Base-by-base conservation (phyloP, 2,113 vertebrate genomes). In the Saccopteryx bilineata region DNA sequence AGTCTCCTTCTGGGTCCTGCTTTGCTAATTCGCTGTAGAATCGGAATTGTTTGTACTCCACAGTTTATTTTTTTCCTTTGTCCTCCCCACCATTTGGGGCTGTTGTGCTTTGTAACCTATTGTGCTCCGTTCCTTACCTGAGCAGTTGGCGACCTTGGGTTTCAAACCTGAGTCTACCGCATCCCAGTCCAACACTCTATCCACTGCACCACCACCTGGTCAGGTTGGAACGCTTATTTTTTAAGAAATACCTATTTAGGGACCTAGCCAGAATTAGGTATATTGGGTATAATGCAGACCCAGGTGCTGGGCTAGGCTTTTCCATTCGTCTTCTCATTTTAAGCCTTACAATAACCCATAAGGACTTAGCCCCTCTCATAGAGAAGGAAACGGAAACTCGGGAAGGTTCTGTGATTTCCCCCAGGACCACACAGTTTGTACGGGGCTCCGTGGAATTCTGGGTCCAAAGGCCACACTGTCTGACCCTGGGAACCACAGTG, bases 41-140 rank as follows among this genome's bases (percentile, higher is more conserved):
- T 61, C 75, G 23, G 19, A 68, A n/a, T 21, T 5, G 3, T 8
- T 56, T 54, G 26, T 1, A 0, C 61, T 69, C 17, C 12, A 5
- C 31, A 28, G 58, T 5, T 5, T 0, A 14, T 52, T 63, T 46
- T 21, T 39, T 39, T 39, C 39, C 39, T 39, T 39, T 39, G 39
- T 39, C n/a, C 21, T 48, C 56, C 19, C 1, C 1, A 1, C 21
- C 1, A 0, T 19, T 24, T 1, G 0, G 17, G 7, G 2, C 23
- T 23, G 9, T 13, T 18, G 33, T 14, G 21, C 61, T 19, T 71
- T 28, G 60, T 26, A 6, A 14, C 23, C 5, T 31, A 2, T 12
- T 7, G 4, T 3, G 23, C n/a, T 12, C 17, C 21, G 0, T 0
- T 11, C 33, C 48, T 10, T 9, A 0, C 66, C 63, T 18, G 71